Conservation (phyloP, 1,140 invertebrate species). For the Venturia canescens region DNA sequence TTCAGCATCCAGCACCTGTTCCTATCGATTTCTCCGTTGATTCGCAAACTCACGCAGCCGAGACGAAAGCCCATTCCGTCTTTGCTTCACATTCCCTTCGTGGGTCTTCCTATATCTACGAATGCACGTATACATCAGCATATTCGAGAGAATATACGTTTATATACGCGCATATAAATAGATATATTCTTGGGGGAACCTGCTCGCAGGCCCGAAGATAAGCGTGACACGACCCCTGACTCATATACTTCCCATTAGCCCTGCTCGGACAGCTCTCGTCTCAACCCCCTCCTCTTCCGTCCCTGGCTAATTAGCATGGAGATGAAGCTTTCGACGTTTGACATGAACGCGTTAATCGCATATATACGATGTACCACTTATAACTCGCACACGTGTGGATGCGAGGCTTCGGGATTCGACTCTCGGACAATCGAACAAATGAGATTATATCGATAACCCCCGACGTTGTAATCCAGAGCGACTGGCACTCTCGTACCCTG, state of each 20-base stretch:
- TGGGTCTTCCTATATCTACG: not conserved
- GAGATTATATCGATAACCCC: constrained; percentile 38
- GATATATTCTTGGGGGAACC: constrained; percentile 31
- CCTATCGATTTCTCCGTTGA: constrained; percentile 13
- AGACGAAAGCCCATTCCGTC: not conserved
- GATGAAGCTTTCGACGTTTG: constrained; percentile 68
- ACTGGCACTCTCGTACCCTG: constrained; percentile 45
- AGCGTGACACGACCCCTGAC: constrained; percentile 67
- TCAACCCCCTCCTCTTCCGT: not conserved
- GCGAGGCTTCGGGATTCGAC: constrained; percentile 46
- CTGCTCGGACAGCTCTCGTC: constrained; percentile 22
- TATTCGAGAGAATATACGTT: no score
- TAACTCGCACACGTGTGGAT: constrained; percentile 49
- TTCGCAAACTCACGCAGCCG: not conserved
- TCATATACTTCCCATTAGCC: constrained; percentile 67
- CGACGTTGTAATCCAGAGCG: constrained; percentile 29
- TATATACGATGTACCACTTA: constrained; percentile 52
- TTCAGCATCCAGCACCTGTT: not conserved
- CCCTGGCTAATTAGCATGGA: constrained; percentile 65
- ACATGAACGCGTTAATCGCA: constrained; percentile 65
- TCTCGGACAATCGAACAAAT: constrained; percentile 36
- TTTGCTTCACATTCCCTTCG: not conserved
- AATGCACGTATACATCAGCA: not conserved
- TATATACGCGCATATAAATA: not conserved
- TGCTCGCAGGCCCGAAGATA: constrained; percentile 56